Evolutionary conservation across 2,113 vertebrate species (phyloP), one percentile per base, ranked within the genome.

Genomic region (Arothron firmamentum): DNA sequence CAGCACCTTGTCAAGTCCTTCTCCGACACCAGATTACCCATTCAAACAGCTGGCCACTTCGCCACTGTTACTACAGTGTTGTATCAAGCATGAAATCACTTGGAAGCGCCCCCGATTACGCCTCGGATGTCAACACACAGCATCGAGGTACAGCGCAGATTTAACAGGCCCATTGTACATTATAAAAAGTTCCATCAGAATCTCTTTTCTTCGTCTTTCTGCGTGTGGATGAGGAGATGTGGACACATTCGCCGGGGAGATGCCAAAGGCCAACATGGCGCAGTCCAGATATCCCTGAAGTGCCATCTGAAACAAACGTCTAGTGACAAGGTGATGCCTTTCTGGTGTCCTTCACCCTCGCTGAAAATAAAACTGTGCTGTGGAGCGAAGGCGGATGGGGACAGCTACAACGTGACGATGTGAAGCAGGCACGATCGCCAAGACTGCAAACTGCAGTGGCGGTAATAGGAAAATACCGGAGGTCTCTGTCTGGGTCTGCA

Each of bases 291-390:
- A 17, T 62, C 75, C 79, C 62, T 72, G 50, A 79, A 79, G 82
- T 80, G 77, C 80, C 59, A 72, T 77, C 51, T 62, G 70, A 86
- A 52, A 72, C 81, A 83, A 88, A 86, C 72, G 20, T 70, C 45
- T 73, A 78, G 70, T 88, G 88, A 86, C 87, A 88, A 85, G 81
- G 82, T 72, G 75, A 58, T 73, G 79, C 50, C 81, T 78, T 85
- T 82, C 72, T 64, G 46, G 28, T 52, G 75, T 80, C 67, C 81
- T 79, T 64, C 57, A 80, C 70, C 61, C 47, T 54, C 54, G 54
- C 71, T 79, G 64, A 72, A 68, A 74, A 47, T 50, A 75, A 52
- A 68, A 61, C 23, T 21, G 47, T 38, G 25, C 25, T 8, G 59
- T 16, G 50, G 11, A 46, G 45, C 4, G 1, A n/a, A 34, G 17